Percentiles rank a stretch among this genome's conserved stretches.
Evolutionary conservation across 2,113 vertebrate genomes (phyloP).

Genomic region (Vulpes ferrilata): DNA sequence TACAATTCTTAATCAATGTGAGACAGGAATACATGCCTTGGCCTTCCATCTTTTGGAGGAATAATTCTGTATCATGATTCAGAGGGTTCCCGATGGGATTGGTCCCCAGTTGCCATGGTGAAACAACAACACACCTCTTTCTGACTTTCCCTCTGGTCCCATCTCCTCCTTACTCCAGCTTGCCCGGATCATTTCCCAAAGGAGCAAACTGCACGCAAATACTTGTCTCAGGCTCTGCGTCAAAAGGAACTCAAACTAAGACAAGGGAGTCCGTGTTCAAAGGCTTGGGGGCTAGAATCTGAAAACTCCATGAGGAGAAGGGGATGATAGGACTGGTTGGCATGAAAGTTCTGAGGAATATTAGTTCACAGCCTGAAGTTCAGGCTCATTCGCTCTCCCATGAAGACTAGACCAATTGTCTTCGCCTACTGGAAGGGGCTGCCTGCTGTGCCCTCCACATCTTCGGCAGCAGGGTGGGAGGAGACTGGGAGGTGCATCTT

Average conservation of each 20-base stretch:
- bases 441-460: accelerated
- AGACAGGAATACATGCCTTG: not conserved
- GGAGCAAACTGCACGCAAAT: not conserved
- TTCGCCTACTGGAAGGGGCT: too few relatives aligned
- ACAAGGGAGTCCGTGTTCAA: accelerated
- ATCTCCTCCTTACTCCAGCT: not conserved
- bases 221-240: not conserved
- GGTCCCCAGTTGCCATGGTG: not conserved
- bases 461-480: not conserved
- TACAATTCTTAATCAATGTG: not conserved
- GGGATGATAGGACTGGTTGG: not conserved
- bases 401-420: not conserved
- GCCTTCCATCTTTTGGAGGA: not conserved
- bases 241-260: not conserved
- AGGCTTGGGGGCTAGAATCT: not conserved
- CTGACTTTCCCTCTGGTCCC: not conserved
- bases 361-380: not conserved
- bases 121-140: not conserved
- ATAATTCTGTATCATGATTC: not conserved
- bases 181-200: not conserved
- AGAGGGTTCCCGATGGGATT: accelerated
- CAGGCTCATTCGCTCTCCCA: not conserved
- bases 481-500: too few relatives aligned
- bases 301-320: not conserved
- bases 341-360: not conserved